Conservation (phyloP, 2,888 invertebrate genomes). For the Dioctria linearis region DNA sequence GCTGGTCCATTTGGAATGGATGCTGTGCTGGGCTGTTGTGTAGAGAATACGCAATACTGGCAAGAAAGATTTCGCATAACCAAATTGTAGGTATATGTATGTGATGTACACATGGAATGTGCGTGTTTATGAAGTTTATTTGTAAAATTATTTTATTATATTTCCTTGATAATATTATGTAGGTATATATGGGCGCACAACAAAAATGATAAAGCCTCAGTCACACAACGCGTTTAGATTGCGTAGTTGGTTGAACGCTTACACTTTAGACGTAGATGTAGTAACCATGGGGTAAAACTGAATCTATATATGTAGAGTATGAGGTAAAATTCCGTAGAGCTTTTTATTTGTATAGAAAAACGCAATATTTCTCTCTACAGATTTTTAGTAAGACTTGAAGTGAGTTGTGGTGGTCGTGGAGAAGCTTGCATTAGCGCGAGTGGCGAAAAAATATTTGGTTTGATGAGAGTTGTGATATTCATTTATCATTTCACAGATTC, state of each 20-base stretch:
- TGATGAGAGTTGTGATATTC: no score
- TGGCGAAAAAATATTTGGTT: not conserved
- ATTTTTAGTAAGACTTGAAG: not conserved
- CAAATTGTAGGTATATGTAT: not conserved
- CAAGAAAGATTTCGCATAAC: not conserved
- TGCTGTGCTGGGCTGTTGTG: conserved; percentile 8
- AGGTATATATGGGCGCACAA: no score
- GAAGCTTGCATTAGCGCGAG: not conserved
- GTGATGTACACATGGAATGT: not conserved
- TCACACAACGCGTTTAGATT: not conserved
- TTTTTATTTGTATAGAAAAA: no score
- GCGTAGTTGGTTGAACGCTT: not conserved
- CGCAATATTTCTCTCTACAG: no score
- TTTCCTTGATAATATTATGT: no score
- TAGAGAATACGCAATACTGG: not conserved
- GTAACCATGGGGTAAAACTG: conserved; percentile 5
- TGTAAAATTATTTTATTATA: no score
- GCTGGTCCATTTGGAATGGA: conserved; percentile 1
- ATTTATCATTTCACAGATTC: conserved; percentile 23
- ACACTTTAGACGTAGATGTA: not conserved
- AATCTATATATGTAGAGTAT: not conserved
- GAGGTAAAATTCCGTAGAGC: not conserved
- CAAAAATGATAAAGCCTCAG: not conserved
- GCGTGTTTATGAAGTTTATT: no score
- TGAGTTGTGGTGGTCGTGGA: conserved; percentile 12